Base-by-base conservation (phyloP, 2,113 vertebrate species). In the Pluvialis apricaria region DNA sequence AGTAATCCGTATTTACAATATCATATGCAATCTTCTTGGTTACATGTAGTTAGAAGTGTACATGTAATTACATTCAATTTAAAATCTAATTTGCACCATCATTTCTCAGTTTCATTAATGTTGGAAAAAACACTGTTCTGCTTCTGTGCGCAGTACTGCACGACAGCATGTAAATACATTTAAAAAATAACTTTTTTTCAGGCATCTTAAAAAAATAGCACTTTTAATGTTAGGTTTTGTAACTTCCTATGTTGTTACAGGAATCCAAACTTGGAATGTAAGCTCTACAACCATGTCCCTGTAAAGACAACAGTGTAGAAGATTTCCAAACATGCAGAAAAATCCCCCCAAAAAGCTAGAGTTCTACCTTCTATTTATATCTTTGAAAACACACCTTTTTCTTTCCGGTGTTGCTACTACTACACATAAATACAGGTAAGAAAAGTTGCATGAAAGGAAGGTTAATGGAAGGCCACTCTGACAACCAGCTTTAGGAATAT, bases 1-100 rank as follows among this genome's bases (percentile, higher is more conserved):
- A 55, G 31, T 87, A 92, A 86, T 92, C 52, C 7, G 7, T 96
- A 94, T 96, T 96, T 97, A 95, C 92, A 94, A 21, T 83, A 81
- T 62, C 6, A 29, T 79, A 94, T 51, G 69, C 51, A 51, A 69
- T 94, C 49, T 34, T 87, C 42, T 70, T 90, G 47, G 52, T 73
- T 85, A 96, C 26, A 16, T 69, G 28, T 84, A 79, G 34, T 85
- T 45, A 90, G 40, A 86, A 36, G 52, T 24, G 10, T 68, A 87
- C 51, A 60, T 65, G 21, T 73, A 76, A 77, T 90, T 92, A 91
- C 76, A 76, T 92, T 95, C 65, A 60, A 24, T 84, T 96, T 40
- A 73, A 82, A 88, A 70, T 71, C 45, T 70, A 73, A 75, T 82
- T 92, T 84, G n/a, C 26, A 79, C 40, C 11, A 72, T 65, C 6